Evolutionary conservation across 92 coral and sea anemone genomes (phyloP).

Genomic region (Epizoanthus fatuus): DNA sequence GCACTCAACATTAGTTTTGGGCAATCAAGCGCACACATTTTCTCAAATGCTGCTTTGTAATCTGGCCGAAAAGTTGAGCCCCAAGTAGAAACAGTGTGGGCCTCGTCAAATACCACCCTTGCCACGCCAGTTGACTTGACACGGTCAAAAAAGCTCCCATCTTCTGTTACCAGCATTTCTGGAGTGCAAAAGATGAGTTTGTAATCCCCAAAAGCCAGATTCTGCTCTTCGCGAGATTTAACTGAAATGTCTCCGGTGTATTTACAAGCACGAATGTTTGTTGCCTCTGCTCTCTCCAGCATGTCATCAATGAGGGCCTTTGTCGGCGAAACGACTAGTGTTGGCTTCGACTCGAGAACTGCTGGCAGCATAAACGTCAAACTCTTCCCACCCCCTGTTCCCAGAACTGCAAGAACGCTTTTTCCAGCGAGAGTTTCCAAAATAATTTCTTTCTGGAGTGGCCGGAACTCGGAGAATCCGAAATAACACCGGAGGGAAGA

Average conservation of each 20-base stretch:
- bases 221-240: no score
- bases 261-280: no score
- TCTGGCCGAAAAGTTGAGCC: constrained; percentile 46
- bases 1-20: constrained; percentile 59
- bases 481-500: constrained; percentile 21
- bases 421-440: constrained; percentile 11
- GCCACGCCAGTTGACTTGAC: background rate
- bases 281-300: no score
- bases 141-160: background rate
- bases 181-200: constrained; percentile 2
- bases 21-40: background rate
- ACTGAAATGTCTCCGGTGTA: background rate
- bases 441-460: constrained; percentile 52
- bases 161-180: constrained; percentile 26
- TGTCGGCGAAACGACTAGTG: no score
- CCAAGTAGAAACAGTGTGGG: constrained; percentile 57
- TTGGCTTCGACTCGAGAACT: no score
- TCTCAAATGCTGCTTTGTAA: constrained; percentile 30
- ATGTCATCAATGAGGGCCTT: no score
- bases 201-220: no score
- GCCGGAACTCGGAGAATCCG: constrained; percentile 33
- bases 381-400: constrained; percentile 21
- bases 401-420: constrained; percentile 42
- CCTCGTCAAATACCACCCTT: constrained; percentile 50
- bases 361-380: no score